Conservation (phyloP, 2,113 vertebrate genomes). For the Speoplatyrhinus poulsoni region DNA sequence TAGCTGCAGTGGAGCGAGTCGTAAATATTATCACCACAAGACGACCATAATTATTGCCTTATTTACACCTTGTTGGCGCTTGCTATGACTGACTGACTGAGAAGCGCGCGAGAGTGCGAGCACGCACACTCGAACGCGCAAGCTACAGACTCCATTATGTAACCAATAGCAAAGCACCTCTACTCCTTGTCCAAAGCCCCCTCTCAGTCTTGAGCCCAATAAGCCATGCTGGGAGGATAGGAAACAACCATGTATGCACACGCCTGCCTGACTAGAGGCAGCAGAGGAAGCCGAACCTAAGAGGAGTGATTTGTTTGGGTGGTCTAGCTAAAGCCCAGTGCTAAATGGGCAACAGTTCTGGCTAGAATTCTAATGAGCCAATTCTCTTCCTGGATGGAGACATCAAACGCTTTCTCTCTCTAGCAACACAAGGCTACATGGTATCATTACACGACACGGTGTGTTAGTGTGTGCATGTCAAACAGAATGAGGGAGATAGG, state of each 20-base stretch:
- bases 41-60: constrained; percentile 27
- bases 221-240: constrained; percentile 30
- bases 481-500: constrained; percentile 3
- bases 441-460: constrained; percentile 51
- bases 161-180: constrained; percentile 41
- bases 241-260: constrained; percentile 33
- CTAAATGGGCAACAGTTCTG: constrained; percentile 65
- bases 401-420: constrained; percentile 59
- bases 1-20: constrained; percentile 4
- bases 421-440: constrained; percentile 47
- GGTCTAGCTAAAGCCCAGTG: constrained; percentile 63
- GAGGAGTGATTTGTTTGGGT: constrained; percentile 66
- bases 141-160: constrained; percentile 30
- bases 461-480: constrained; percentile 9
- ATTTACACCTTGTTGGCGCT: constrained; percentile 36
- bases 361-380: constrained; percentile 70
- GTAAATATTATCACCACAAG: constrained; percentile 16
- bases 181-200: constrained; percentile 15
- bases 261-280: constrained; percentile 38
- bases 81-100: constrained; percentile 44
- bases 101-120: constrained; percentile 29
- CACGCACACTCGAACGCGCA: neutral
- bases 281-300: constrained; percentile 37
- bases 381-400: constrained; percentile 65
- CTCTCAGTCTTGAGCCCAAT: constrained; percentile 48